Evolutionary conservation across 2,888 invertebrate species (phyloP), one percentile per base, ranked within the genome.

Genomic region (Drosophila seclusa): DNA sequence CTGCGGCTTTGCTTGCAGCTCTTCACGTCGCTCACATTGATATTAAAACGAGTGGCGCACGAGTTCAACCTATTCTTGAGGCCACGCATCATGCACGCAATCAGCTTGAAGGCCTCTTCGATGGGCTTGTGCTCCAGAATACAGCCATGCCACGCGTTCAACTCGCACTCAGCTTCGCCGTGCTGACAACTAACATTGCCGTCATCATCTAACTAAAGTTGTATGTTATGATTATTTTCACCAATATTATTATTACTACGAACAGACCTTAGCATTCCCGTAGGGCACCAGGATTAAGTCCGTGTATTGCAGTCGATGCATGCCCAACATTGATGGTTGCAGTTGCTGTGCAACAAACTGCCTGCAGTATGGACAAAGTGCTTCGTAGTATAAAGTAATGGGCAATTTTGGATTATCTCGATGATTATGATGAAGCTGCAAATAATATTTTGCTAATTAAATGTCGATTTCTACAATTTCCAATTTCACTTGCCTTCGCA

Each of bases 121-220:
- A 84, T 70, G 13, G 76, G 75, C 50, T 89, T 86, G 50, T 92
- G 83, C 64, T 93, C 92, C 59, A 93, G 84, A 24, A 93, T 90
- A 66, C 93, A 93, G 24, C 82, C 92, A 69, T 93, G 93, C 63
- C 91, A 74, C 6, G 93, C 92, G 83, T 93, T 93, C 24, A 91
- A 61, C 32, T 92, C 88, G 66, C 93, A 93, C 66, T 93, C 93
- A 0, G 38, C 36, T 4, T 18, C 53, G 0, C 93, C 93, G 67
- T 93, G 93, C 68, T 93, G 93, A 42, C 92, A 93, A 0, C 31
- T 61, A 2, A 93, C 69, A 16, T 73, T 58, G 3, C 73, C 84
- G 16, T 45, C 16, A 0, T 48, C 38, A 29, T 53, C 42, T 8
- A 11, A 11, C 84, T 84, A 38, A 1, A 21, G 21, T 42, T 42